Evolutionary conservation across 2,113 vertebrate species (phyloP).

Genomic region (Echinops telfairi): DNA sequence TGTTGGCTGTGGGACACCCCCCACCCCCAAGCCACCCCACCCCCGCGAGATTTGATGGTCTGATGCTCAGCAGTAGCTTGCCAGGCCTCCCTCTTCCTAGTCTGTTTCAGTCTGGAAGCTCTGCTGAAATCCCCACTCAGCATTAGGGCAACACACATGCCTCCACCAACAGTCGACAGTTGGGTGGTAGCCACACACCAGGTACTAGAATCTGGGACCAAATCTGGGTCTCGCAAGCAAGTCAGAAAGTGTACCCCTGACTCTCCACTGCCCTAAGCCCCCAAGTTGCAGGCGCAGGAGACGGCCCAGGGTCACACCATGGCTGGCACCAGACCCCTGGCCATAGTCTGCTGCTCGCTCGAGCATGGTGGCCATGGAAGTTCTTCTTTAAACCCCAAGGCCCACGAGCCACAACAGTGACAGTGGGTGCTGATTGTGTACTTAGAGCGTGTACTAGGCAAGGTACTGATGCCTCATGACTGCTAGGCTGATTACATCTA

Average conservation of each 20-base stretch:
- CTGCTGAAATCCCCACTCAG: not conserved
- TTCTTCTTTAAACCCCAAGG: not conserved
- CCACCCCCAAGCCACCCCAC: too few species aligned
- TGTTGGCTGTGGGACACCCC: too few species aligned
- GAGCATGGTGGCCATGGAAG: not conserved
- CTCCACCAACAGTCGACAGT: not conserved
- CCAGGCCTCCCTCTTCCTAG: not conserved
- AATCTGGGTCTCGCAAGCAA: not conserved
- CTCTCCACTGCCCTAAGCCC: not conserved
- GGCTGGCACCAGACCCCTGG: too few species aligned
- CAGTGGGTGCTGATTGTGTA: not conserved
- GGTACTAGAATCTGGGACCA: not conserved
- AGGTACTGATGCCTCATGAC: accelerated
- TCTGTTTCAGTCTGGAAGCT: not conserved
- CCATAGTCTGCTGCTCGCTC: not conserved
- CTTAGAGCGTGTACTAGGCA: accelerated
- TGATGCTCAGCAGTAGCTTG: not conserved
- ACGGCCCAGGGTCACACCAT: not conserved
- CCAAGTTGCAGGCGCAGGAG: not conserved
- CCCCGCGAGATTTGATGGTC: too few species aligned
- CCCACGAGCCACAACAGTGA: not conserved
- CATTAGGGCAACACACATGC: not conserved
- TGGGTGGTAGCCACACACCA: not conserved
- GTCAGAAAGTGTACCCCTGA: not conserved
- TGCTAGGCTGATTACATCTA: not conserved